Conservation (phyloP, 1,140 invertebrate species). For the Apis dorsata region DNA sequence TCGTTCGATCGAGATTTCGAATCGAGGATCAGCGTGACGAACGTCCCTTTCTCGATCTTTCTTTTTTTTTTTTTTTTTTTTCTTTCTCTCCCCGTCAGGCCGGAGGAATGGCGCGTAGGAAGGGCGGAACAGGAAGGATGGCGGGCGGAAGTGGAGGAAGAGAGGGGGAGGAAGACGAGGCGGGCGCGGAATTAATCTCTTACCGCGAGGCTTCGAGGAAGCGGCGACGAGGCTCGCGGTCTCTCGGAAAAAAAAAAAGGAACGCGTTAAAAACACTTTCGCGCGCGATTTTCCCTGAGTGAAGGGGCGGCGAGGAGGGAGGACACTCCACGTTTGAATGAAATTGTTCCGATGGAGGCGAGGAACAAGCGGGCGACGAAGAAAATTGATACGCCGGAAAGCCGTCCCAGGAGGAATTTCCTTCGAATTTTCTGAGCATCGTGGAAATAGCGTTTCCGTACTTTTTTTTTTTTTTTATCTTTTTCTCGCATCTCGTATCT, state of each 20-base stretch:
- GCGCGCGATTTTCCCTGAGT: background rate
- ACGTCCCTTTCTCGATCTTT: conserved; percentile 36
- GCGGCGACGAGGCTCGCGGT: conserved; percentile 37
- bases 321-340: conserved; percentile 40
- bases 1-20: too few species aligned
- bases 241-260: conserved; percentile 25
- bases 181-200: conserved; percentile 64
- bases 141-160: background rate
- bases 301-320: conserved; percentile 6
- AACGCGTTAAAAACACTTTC: background rate
- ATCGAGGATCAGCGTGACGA: conserved; percentile 43
- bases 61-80: background rate
- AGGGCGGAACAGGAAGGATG: background rate
- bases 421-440: conserved; percentile 41
- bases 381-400: conserved; percentile 53
- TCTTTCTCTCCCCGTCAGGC: background rate
- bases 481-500: background rate
- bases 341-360: conserved; percentile 49
- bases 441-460: conserved; percentile 26
- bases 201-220: conserved; percentile 61
- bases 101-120: conserved; percentile 26
- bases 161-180: conserved; percentile 19
- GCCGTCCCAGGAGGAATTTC: conserved; percentile 46
- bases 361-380: conserved; percentile 47
- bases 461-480: background rate